phyloP scores from a whole-genome alignment of 2,888 invertebrate genomes.

The Lasioglossum morio region DNA sequence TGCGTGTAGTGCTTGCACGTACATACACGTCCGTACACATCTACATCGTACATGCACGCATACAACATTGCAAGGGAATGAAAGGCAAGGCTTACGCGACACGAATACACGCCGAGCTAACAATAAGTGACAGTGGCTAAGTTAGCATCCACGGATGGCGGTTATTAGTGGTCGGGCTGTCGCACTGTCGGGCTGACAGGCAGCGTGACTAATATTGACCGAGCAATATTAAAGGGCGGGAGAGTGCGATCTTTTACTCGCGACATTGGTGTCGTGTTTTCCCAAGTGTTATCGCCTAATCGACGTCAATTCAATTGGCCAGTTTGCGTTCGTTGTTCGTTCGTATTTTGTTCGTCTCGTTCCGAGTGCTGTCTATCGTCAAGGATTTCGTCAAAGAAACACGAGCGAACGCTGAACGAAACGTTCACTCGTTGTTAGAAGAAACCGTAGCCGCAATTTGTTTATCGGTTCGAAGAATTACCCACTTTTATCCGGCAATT shows the following conservation, averaged over 20 bases:
- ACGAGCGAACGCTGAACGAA: no score
- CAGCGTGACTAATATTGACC: constrained; percentile 47
- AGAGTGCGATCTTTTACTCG: constrained; percentile 24
- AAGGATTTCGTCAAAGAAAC: no score
- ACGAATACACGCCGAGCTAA: constrained; percentile 1
- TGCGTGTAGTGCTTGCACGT: background rate
- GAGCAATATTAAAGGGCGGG: constrained; percentile 46
- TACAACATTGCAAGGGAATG: background rate
- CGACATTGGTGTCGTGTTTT: constrained; percentile 20
- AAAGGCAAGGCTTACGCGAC: background rate
- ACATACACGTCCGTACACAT: background rate
- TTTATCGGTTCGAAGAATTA: constrained; percentile 34
- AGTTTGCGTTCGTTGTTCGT: background rate
- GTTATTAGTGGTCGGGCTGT: constrained; percentile 23
- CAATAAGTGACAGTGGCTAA: constrained; percentile 37
- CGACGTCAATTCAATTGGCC: constrained; percentile 5
- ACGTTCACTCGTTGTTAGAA: background rate
- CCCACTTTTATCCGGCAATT: constrained; percentile 18
- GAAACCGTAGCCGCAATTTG: background rate
- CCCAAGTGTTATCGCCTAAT: constrained; percentile 1
- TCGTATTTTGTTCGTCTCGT: background rate
- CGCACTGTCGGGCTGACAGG: constrained; percentile 4
- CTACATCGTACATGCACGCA: no score
- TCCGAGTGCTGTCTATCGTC: background rate
- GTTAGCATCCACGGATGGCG: constrained; percentile 25